Base-by-base conservation (phyloP, 2,888 invertebrate species). In the Spilarctia lutea region DNA sequence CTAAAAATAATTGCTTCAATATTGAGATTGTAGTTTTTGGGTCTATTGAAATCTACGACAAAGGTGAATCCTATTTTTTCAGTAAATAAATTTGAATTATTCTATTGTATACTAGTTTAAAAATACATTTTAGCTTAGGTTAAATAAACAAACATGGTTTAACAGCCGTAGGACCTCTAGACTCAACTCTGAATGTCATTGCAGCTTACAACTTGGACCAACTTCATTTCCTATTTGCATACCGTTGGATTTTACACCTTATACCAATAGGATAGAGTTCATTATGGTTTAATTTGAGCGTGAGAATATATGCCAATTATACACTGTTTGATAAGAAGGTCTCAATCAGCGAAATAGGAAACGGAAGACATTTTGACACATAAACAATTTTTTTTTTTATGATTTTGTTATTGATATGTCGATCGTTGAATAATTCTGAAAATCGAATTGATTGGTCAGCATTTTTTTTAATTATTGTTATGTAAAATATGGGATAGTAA, bases 221-320 rank as follows among this genome's bases (percentile, higher is more conserved):
- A 66, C 42, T 66, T 33, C 67, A 76, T 77, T 83, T 81, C 81
- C 80, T 81, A 73, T 67, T 35, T 63, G 63, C 65, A 60, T 68
- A 39, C 71, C 77, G 77, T 75, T 78, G 75, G 72, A 85, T 80
- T 80, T 10, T 45, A n/a, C 39, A 78, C 80, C 78, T 83, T 83
- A 76, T 20, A 0, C 0, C 18, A 2, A 1, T 1, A 3, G 24
- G 0, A 75, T 81, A 84, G 75, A 84, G 86, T 76, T 76, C 73
- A 87, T 72, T 80, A 83, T 87, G 73, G 70, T 13, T 20, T 74
- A 80, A 18, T 52, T 13, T 0, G 18, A 81, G 84, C 91, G 91
- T 92, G 92, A 91, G 93, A 93, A 92, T 90, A 88, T 89, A 87
- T 89, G 88, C 80, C 88, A 85, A 89, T 86, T 82, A 74, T 76